Conservation (phyloP, 2,888 invertebrate species). For the Omphaloscelis lunosa region DNA sequence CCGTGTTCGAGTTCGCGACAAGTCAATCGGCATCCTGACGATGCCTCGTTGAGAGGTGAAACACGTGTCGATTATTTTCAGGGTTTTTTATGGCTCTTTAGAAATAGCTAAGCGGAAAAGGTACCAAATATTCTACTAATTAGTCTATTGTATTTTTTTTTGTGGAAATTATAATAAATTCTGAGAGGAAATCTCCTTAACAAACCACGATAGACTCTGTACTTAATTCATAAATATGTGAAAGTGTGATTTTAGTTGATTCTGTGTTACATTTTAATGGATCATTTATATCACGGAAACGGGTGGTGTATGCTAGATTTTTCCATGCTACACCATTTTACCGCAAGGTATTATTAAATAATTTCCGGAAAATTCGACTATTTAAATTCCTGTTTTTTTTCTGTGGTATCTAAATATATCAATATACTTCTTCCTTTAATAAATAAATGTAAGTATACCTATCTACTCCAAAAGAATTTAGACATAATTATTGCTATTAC, state of each 20-base stretch:
- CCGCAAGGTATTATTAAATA: no score
- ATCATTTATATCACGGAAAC: background rate
- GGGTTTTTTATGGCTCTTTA: no score
- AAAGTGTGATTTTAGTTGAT: background rate
- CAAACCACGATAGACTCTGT: background rate
- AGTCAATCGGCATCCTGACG: no score
- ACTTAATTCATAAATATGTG: background rate
- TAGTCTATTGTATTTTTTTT: no score
- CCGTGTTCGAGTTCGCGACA: no score
- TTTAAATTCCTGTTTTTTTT: no score
- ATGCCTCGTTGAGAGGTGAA: no score
- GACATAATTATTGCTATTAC: background rate
- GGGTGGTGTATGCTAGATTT: background rate
- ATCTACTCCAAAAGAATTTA: background rate
- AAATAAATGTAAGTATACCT: no score
- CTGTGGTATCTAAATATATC: background rate
- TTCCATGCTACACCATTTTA: background rate
- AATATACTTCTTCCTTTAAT: background rate
- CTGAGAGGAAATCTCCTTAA: background rate
- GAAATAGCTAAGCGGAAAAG: no score
- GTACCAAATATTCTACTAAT: no score
- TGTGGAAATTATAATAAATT: constrained; percentile 27
- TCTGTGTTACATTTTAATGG: background rate
- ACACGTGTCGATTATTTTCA: no score
- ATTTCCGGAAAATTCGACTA: no score